A percentile compares a stretch with the other conserved stretches of the same genome.
These are phyloP conservation scores for Drosophila setosimentum DNA, from an alignment of 2,888 invertebrate genomes.

Conservation along the genomic window DNA sequence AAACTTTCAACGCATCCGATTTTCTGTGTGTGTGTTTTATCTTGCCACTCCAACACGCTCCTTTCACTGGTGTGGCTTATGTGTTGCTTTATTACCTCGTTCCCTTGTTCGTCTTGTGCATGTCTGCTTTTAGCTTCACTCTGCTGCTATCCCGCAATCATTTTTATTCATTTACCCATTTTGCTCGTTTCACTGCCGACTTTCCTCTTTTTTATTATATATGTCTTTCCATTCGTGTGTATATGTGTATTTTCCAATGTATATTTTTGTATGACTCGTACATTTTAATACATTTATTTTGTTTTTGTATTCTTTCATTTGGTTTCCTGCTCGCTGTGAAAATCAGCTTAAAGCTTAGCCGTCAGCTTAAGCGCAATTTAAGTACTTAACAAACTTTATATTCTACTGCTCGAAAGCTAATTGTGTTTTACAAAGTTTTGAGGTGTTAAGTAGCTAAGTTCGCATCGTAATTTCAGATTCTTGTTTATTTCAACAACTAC, in stretches of 20 bases:
- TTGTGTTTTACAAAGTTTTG: neutral
- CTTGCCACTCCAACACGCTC: neutral
- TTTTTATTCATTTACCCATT: constrained; percentile 64
- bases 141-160: constrained; percentile 51
- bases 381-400: constrained; percentile 13
- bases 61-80: constrained; percentile 40
- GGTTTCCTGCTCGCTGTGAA: constrained; percentile 6
- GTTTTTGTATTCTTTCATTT: constrained; percentile 28
- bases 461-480: neutral
- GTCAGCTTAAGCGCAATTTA: constrained; percentile 12
- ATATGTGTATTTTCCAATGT: constrained; percentile 1
- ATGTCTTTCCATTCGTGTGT: constrained; percentile 6
- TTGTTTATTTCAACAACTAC: neutral
- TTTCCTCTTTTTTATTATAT: constrained; percentile 6
- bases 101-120: constrained; percentile 18
- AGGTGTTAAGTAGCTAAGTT: neutral
- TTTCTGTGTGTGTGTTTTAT: constrained; percentile 22
- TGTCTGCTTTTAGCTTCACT: constrained; percentile 27
- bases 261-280: constrained; percentile 14
- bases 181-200: constrained; percentile 39
- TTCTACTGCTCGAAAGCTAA: constrained; percentile 1
- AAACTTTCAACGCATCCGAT: constrained; percentile 69
- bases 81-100: constrained; percentile 53
- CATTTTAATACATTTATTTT: constrained; percentile 41
- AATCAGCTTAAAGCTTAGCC: constrained; percentile 44